Percentiles rank a stretch among this genome's conserved stretches.
phyloP scores from a whole-genome alignment of 2,113 vertebrate species.

The Meriones unguiculatus region DNA sequence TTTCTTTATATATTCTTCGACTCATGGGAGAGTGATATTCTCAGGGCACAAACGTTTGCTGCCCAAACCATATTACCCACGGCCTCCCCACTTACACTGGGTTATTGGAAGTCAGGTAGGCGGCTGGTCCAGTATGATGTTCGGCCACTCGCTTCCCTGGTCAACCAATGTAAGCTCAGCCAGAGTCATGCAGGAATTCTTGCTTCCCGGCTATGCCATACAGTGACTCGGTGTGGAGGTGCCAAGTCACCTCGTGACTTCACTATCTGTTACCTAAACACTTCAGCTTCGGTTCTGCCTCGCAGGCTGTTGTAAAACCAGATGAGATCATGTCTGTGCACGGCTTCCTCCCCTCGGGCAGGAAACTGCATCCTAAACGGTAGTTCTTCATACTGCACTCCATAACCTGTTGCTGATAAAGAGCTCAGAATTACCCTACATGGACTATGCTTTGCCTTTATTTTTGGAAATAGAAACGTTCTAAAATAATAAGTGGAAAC shows the following conservation, averaged over 20 bases:
- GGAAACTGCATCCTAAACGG: conserved; percentile 36
- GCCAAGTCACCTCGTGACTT: conserved; percentile 41
- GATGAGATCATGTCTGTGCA: conserved; percentile 66
- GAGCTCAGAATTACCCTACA: conserved; percentile 42
- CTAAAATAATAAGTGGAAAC: conserved; percentile 49
- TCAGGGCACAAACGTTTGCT: not conserved
- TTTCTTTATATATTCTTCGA: not conserved
- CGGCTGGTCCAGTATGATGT: not conserved
- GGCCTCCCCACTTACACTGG: not conserved
- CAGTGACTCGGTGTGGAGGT: not conserved
- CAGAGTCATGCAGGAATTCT: not conserved
- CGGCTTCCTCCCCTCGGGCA: conserved; percentile 7
- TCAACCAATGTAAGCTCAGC: conserved; percentile 15
- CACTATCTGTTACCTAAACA: conserved; percentile 57
- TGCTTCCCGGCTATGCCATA: not conserved
- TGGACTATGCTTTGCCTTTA: conserved; percentile 5
- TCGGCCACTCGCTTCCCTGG: not conserved
- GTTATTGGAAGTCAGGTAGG: conserved; percentile 23
- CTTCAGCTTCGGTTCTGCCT: conserved; percentile 51
- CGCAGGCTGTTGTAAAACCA: conserved; percentile 42
- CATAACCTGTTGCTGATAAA: conserved; percentile 36
- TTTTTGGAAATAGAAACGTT: conserved; percentile 50
- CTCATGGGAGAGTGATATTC: not conserved
- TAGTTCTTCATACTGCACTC: not conserved
- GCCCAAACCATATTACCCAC: not conserved